Evolutionary conservation across 2,113 vertebrate species (phyloP), one percentile per base, ranked within the genome.

Genomic region (Atrichornis clamosus): DNA sequence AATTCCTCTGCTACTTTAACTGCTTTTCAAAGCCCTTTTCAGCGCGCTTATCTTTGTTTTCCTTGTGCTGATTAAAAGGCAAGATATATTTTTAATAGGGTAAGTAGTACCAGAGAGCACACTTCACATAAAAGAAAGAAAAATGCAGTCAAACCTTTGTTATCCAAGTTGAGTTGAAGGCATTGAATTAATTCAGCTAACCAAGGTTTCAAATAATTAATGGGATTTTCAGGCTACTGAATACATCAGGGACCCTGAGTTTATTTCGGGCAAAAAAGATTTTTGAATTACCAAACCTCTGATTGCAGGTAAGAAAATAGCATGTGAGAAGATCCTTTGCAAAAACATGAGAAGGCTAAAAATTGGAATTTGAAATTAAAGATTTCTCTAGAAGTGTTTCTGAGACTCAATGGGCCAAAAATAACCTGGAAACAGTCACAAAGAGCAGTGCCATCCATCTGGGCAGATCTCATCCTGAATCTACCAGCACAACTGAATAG

Each of bases 21-120:
- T 72, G 83, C 86, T 89, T 95, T 92, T 94, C 80, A 89, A 94
- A 89, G 69, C 74, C 80, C 32, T 84, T 95, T 93, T 75, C 86
- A 84, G 60, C 46, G 75, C 83, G 52, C 90, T 95, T 95, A 84
- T 96, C 96, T 95, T 92, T 96, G 95, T 96, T 97, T 95, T 92
- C 52, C 86, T 94, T 86, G 82, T 88, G 85, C 92, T 96, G 95
- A 96, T 97, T 94, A 96, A 96, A 96, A 96, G 88, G 73, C 26
- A 63, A 96, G 95, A 96, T 96, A 94, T 93, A 93, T 90, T 96
- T 96, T 96, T 95, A 96, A 92, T 89, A 94, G 95, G 52, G 32
- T 93, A 84, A 93, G 80, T 94, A 87, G 69, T 92, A 94, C 56
- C 58, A 89, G 85, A 78, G 82, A 92, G 83, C 92, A 90, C 76